These are phyloP conservation scores for Bos javanicus DNA, from an alignment of 2,113 vertebrate genomes.

Conservation along the genomic window DNA sequence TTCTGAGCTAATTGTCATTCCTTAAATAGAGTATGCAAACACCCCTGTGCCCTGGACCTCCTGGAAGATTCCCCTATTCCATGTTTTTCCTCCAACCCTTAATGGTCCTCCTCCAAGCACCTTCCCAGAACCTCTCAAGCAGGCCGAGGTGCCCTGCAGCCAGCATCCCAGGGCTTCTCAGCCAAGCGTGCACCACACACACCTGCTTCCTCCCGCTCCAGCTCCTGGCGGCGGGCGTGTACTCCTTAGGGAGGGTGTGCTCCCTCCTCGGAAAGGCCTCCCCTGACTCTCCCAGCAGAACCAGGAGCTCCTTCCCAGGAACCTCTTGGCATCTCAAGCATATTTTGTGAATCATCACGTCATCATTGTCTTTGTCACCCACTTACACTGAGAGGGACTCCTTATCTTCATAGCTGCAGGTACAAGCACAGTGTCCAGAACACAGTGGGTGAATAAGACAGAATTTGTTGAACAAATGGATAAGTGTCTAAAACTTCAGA, in stretches of 20 bases:
- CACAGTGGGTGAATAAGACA: background rate
- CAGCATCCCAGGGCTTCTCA: background rate
- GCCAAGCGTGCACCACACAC: too few species aligned
- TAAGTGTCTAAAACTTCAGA: background rate
- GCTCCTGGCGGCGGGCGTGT: fast-evolving
- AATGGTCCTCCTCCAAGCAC: background rate
- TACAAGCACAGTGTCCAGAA: background rate
- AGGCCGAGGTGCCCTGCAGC: background rate
- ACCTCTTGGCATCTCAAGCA: background rate
- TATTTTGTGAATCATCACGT: background rate
- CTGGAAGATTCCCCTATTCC: background rate
- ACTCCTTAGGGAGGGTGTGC: background rate
- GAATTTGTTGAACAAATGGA: background rate
- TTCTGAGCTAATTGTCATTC: background rate
- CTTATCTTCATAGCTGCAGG: background rate
- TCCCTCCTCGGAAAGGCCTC: background rate
- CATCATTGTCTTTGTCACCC: background rate
- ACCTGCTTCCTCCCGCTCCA: background rate
- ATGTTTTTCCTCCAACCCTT: background rate
- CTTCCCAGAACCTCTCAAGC: background rate
- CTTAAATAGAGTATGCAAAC: background rate
- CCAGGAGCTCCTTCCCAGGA: background rate
- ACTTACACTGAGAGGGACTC: background rate
- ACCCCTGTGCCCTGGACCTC: background rate
- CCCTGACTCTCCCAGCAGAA: background rate